phyloP scores from a whole-genome alignment of 2,888 invertebrate species.

The Ditylenchus weischeri region DNA sequence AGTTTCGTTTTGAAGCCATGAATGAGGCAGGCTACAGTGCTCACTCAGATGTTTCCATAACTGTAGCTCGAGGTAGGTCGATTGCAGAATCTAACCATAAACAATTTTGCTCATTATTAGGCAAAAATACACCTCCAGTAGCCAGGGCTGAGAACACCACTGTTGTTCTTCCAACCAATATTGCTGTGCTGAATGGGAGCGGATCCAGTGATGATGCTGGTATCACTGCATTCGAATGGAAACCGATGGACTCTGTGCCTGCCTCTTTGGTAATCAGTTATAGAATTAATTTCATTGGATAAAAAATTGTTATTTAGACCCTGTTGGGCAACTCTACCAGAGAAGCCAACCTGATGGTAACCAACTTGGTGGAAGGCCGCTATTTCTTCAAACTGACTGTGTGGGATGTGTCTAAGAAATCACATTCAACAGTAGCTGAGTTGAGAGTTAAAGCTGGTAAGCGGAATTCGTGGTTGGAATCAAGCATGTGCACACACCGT shows the following conservation, averaged over 20 bases:
- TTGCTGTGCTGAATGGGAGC: conserved; percentile 32
- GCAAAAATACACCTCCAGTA: conserved; percentile 34
- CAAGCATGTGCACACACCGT: too few species aligned
- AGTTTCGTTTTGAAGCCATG: conserved; percentile 26
- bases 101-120: conserved; percentile 18
- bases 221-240: conserved; percentile 32
- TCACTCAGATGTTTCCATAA: conserved; percentile 10
- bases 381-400: conserved; percentile 33
- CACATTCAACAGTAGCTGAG: conserved; percentile 23
- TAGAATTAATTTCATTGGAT: background rate
- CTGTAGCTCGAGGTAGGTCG: too few species aligned
- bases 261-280: conserved; percentile 27
- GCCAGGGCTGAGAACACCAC: conserved; percentile 33
- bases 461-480: background rate
- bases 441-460: conserved; percentile 22
- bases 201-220: conserved; percentile 33
- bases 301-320: conserved; percentile 16
- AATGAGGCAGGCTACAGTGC: conserved; percentile 35
- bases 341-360: conserved; percentile 21
- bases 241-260: conserved; percentile 33
- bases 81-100: too few species aligned
- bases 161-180: conserved; percentile 24
- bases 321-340: conserved; percentile 4
- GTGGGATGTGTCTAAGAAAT: conserved; percentile 26
- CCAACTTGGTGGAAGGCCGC: conserved; percentile 30